phyloP scores from a whole-genome alignment of 2,113 vertebrate genomes.

The Ochotona princeps region DNA sequence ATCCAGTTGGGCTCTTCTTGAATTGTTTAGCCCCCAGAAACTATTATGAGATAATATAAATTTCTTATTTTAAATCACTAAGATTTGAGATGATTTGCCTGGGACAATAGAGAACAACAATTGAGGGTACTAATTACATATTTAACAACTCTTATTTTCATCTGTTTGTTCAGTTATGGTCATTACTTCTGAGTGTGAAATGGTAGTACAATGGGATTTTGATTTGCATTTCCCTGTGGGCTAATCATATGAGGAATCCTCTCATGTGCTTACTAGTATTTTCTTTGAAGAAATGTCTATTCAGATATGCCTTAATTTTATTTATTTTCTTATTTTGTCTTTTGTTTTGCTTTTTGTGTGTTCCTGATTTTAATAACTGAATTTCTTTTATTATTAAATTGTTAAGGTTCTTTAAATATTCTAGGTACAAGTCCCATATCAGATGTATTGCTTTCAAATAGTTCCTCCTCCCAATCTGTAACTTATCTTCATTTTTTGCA shows the following conservation, averaged over 20 bases:
- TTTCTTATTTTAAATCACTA: background rate
- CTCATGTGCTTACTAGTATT: background rate
- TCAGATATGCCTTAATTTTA: background rate
- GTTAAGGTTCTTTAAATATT: background rate
- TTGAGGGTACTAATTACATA: background rate
- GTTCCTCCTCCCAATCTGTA: background rate
- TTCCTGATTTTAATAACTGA: background rate
- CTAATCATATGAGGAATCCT: background rate
- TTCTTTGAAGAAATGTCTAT: constrained; percentile 13
- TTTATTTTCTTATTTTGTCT: no score
- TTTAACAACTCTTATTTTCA: background rate
- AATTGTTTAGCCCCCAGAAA: background rate
- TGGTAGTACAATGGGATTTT: background rate
- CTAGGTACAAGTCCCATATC: background rate
- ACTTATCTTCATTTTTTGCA: background rate
- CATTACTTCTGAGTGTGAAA: background rate
- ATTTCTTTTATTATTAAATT: background rate
- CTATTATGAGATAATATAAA: background rate
- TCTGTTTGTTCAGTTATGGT: background rate
- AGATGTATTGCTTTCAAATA: background rate
- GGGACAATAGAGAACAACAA: background rate
- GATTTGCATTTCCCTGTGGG: background rate
- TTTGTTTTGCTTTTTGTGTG: no score
- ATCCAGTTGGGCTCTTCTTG: background rate
- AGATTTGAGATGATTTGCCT: background rate